These are phyloP conservation scores for Lampris megalopsis DNA, from an alignment of 2,113 vertebrate genomes.

Conservation along the genomic window DNA sequence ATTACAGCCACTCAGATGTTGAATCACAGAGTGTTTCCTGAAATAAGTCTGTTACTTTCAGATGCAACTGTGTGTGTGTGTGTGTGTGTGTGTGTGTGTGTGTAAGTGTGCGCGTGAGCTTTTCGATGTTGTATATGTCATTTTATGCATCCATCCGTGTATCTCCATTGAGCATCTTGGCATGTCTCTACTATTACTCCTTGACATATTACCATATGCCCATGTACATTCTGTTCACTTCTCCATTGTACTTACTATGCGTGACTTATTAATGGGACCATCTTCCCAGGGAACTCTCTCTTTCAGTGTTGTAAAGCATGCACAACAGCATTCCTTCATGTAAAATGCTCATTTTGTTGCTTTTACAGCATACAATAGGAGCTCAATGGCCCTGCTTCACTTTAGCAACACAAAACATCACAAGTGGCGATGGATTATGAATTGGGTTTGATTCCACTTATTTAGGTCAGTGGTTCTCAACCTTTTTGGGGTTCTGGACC, in stretches of 20 bases:
- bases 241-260: conserved; percentile 7
- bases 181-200: conserved; percentile 30
- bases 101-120: not conserved
- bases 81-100: conserved; percentile 1
- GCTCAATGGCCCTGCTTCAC: not conserved
- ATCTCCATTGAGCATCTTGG: conserved; percentile 30
- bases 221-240: conserved; percentile 12
- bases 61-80: conserved; percentile 23
- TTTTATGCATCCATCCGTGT: conserved; percentile 30
- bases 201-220: conserved; percentile 45
- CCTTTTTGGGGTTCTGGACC: too few relatives aligned
- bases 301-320: conserved; percentile 19
- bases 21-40: conserved; percentile 60
- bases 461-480: not conserved
- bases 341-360: conserved; percentile 9
- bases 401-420: not conserved
- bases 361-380: not conserved
- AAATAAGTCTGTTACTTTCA: conserved; percentile 59
- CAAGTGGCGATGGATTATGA: not conserved
- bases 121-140: not conserved
- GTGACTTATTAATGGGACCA: conserved; percentile 64
- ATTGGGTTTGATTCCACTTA: conserved; percentile 17
- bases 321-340: conserved; percentile 5
- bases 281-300: conserved; percentile 9
- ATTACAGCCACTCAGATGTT: conserved; percentile 59